Base-by-base conservation (phyloP, 1,140 invertebrate species). In the Bradysia coprophila region DNA sequence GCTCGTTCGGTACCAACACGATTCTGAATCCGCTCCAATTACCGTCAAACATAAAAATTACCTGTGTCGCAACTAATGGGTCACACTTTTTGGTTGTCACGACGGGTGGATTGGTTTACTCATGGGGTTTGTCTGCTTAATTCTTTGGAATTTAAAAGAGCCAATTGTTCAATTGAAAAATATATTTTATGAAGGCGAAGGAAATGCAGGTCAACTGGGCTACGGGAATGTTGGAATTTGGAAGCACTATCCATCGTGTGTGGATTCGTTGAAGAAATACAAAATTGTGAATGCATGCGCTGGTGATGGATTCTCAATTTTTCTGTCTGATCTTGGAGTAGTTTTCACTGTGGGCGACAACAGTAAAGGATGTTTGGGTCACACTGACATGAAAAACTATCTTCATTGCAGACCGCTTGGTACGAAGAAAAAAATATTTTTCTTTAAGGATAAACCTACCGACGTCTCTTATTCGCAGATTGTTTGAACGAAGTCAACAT, bases 331-430 rank as follows among this genome's bases (percentile, higher is more conserved):
- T 48, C 71, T 73, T 44, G 81, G 82, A 13, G 71, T 79, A 24
- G 57, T 82, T 0, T 65, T 82, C 52, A 76, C 74, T 33, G 82
- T 78, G 60, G 81, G 82, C 1, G 70, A 75, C 59, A 76, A 76
- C 19, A 57, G 63, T 3, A 63, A 62, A 43, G 72, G 75, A 28
- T 75, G 72, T 48, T 55, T 82, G 5, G 81, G 80, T n/a, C 76
- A 80, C 55, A 72, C 72, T 1, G 70, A 79, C 46, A 73, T 67
- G 57, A 65, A 64, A 22, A 66, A 64, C 52, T 61, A 60, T 23
- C 56, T 67, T 68, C 59, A 50, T 81, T 81, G 16, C n/a, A n/a
- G n/a, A n/a, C n/a, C n/a, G 49, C 48, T 39, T 45, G n/a, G n/a
- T n/a, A n/a, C n/a, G n/a, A n/a, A n/a, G n/a, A n/a, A n/a, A n/a